phyloP scores from a whole-genome alignment of 2,888 invertebrate genomes.

The Lasioglossum marginatum region DNA sequence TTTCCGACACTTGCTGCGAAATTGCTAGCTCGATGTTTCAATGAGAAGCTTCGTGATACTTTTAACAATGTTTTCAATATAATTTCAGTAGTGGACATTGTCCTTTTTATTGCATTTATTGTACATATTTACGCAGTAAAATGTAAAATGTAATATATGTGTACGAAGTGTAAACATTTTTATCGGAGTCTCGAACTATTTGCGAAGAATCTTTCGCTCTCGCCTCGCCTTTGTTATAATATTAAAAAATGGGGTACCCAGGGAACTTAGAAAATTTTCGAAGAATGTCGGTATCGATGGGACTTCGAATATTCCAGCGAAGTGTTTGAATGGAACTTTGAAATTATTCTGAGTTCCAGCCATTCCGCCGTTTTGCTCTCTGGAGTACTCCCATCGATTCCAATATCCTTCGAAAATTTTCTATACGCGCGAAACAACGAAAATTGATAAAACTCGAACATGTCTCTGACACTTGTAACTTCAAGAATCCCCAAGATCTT shows the following conservation, averaged over 20 bases:
- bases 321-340: background rate
- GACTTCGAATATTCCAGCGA: background rate
- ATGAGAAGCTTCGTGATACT: background rate
- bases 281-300: background rate
- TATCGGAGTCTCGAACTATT: background rate
- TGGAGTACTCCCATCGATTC: background rate
- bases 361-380: background rate
- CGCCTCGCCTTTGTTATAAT: background rate
- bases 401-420: background rate
- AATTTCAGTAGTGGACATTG: too few relatives aligned
- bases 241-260: background rate
- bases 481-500: background rate
- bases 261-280: background rate
- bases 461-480: background rate
- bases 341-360: constrained; percentile 1
- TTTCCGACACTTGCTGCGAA: background rate
- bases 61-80: too few relatives aligned
- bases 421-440: background rate
- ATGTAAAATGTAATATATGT: background rate
- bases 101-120: too few relatives aligned
- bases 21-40: background rate
- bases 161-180: background rate
- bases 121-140: too few relatives aligned
- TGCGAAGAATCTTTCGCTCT: background rate
- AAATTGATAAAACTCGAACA: background rate